These are phyloP conservation scores for Ceriagrion tenellum DNA, from an alignment of 2,888 invertebrate genomes.

Conservation along the genomic window DNA sequence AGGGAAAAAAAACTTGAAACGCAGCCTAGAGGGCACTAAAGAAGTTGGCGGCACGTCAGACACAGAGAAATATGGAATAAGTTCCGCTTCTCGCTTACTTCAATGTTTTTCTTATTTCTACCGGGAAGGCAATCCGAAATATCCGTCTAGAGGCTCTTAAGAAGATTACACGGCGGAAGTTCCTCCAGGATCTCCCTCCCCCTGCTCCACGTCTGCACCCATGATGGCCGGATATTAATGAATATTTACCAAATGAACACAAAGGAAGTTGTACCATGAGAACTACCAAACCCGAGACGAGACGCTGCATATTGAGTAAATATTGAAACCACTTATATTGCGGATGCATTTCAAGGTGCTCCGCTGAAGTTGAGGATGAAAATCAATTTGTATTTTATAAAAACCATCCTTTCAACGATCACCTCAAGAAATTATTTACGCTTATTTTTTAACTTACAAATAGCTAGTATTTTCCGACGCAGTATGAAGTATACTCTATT, in stretches of 20 bases:
- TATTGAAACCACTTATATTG: too few relatives aligned
- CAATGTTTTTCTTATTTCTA: not conserved
- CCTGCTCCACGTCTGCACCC: not conserved
- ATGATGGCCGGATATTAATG: not conserved
- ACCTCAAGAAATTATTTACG: too few relatives aligned
- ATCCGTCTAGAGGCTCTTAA: not conserved
- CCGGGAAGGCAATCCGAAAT: not conserved
- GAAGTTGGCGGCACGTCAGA: not conserved
- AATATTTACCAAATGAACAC: not conserved
- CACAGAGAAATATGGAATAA: not conserved
- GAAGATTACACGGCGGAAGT: not conserved
- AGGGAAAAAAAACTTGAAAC: too few relatives aligned
- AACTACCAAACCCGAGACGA: too few relatives aligned
- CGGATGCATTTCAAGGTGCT: too few relatives aligned
- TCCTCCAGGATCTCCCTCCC: not conserved
- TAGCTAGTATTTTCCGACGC: too few relatives aligned
- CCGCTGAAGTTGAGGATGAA: too few relatives aligned
- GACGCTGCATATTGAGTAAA: too few relatives aligned
- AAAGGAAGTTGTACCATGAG: not conserved
- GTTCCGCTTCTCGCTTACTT: not conserved
- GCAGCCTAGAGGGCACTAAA: not conserved
- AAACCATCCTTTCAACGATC: too few relatives aligned
- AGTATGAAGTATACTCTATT: too few relatives aligned
- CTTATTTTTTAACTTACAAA: too few relatives aligned
- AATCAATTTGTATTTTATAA: too few relatives aligned